A percentile compares a stretch with the other conserved stretches of the same genome.
Conservation (phyloP, 2,888 invertebrate genomes). For the Steinernema hermaphroditum region DNA sequence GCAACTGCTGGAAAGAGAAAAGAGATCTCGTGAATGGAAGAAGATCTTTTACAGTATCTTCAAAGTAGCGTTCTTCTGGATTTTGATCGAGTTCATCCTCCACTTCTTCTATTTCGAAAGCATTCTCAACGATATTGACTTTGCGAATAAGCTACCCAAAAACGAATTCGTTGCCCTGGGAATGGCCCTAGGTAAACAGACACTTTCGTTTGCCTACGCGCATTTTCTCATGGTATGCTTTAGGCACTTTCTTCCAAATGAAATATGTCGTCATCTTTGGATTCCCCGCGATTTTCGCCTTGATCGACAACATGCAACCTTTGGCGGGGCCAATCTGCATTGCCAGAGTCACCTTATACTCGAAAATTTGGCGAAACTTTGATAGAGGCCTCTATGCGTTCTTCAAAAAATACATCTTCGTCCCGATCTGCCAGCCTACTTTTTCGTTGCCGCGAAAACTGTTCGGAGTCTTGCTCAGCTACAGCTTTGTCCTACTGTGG, state of each 20-base stretch:
- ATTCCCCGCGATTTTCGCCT: slow-evolving; percentile 67
- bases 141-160: slow-evolving; percentile 51
- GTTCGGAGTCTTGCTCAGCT: slow-evolving; percentile 67
- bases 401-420: slow-evolving; percentile 69
- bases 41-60: slow-evolving; percentile 45
- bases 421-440: slow-evolving; percentile 68
- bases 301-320: slow-evolving; percentile 68
- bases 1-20: slow-evolving; percentile 52
- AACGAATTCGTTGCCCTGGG: slow-evolving; percentile 63
- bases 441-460: slow-evolving; percentile 67
- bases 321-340: slow-evolving; percentile 68
- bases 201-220: too few relatives aligned
- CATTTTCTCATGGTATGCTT: slow-evolving; percentile 32
- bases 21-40: slow-evolving; percentile 44
- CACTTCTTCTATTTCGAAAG: slow-evolving; percentile 68
- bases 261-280: slow-evolving; percentile 70
- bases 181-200: slow-evolving; percentile 57
- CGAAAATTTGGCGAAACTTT: slow-evolving; percentile 70
- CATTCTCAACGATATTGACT: slow-evolving; percentile 63
- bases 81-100: slow-evolving; percentile 64
- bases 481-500: slow-evolving; percentile 69
- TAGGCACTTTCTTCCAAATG: slow-evolving; percentile 69
- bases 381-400: slow-evolving; percentile 69
- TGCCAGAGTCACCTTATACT: slow-evolving; percentile 68
- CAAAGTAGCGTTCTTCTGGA: slow-evolving; percentile 67